Percentiles rank a stretch among this genome's conserved stretches.
Conservation (phyloP, 2,797 vertebrate genomes). For the Novumbra hubbsi region DNA sequence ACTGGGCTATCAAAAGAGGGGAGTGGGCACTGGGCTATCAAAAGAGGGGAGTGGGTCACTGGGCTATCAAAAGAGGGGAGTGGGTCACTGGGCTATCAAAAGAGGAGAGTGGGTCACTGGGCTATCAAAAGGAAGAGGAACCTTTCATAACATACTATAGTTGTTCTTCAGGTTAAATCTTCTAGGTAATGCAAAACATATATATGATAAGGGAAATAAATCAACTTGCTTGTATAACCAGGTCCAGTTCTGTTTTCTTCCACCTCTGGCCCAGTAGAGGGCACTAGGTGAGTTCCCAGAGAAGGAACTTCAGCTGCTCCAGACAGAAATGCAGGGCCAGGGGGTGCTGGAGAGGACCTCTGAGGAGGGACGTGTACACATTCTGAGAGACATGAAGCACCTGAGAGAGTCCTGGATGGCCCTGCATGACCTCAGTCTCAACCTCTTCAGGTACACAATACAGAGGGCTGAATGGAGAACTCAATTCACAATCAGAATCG, state of each 20-base stretch:
- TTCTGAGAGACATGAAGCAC: slow-evolving; percentile 76
- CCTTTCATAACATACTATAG: no score
- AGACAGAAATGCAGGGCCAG: slow-evolving; percentile 75
- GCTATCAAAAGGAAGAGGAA: no score
- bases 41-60: no score
- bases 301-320: slow-evolving; percentile 83
- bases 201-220: neutral
- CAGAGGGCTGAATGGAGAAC: neutral
- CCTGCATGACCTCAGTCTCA: slow-evolving; percentile 70
- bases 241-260: neutral
- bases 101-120: no score
- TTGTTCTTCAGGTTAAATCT: no score
- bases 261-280: slow-evolving; percentile 64
- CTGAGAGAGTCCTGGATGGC: slow-evolving; percentile 73
- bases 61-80: no score
- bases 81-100: no score
- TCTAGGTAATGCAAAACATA: neutral
- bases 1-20: no score
- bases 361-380: slow-evolving; percentile 75
- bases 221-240: neutral
- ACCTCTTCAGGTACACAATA: slow-evolving; percentile 64
- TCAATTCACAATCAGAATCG: neutral
- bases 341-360: slow-evolving; percentile 79
- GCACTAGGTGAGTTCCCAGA: slow-evolving; percentile 82
- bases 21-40: no score